Conservation (phyloP, 2,797 vertebrate species). For the Sylvia borin region DNA sequence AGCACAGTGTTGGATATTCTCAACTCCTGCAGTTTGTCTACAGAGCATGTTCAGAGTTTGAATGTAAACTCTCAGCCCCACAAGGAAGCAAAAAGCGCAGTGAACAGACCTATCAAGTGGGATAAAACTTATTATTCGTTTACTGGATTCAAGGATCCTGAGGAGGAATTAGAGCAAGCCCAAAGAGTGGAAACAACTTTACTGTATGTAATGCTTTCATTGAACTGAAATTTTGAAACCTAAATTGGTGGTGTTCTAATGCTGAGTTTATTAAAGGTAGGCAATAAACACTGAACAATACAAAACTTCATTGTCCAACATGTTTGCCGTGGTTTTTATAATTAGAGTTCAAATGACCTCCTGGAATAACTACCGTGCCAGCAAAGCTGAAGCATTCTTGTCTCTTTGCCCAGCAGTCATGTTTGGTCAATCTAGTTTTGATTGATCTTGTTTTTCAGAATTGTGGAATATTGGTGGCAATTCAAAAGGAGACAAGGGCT, state of each 20-base stretch:
- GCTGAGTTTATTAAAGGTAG: not conserved
- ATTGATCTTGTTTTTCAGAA: not conserved
- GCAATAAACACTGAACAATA: not conserved
- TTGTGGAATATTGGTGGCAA: not conserved
- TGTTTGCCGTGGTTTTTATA: not conserved
- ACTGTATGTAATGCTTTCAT: slow-evolving; percentile 75
- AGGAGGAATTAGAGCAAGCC: slow-evolving; percentile 89
- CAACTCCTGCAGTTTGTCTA: slow-evolving; percentile 90
- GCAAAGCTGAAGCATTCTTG: not conserved
- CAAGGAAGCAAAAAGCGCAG: slow-evolving; percentile 55
- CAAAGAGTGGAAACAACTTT: slow-evolving; percentile 85
- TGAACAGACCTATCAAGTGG: slow-evolving; percentile 93
- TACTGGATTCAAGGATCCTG: slow-evolving; percentile 93
- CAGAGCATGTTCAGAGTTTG: slow-evolving; percentile 85
- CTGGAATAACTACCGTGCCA: not conserved
- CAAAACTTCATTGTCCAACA: not conserved
- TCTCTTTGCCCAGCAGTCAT: not conserved
- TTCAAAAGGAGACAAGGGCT: not conserved
- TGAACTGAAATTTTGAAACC: not conserved
- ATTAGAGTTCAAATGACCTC: not conserved
- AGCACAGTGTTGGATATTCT: slow-evolving; percentile 91
- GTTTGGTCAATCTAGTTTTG: not conserved
- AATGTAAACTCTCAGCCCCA: slow-evolving; percentile 62
- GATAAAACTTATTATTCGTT: slow-evolving; percentile 94
- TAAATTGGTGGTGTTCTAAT: not conserved